Percentiles rank a stretch among this genome's conserved stretches.
Evolutionary conservation across 2,113 vertebrate genomes (phyloP).

Genomic region (Regulus satrapa): DNA sequence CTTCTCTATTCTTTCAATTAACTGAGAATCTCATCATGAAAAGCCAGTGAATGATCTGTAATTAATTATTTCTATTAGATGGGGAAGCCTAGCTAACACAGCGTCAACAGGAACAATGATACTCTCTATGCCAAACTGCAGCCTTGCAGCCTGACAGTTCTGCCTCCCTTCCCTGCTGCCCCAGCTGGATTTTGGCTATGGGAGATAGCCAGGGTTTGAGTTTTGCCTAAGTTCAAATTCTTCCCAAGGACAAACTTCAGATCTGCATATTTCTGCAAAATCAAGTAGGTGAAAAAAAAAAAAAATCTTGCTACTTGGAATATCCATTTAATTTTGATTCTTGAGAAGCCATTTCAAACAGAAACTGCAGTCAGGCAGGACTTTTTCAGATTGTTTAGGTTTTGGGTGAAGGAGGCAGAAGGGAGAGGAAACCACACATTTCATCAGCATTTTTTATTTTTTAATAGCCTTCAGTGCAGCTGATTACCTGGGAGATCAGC

Average conservation of each 20-base stretch:
- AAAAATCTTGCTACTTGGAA: not conserved
- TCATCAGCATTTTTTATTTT: slow-evolving; percentile 46
- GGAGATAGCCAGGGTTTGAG: not conserved
- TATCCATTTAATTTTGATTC: slow-evolving; percentile 5
- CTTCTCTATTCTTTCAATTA: not conserved
- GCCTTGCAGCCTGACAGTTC: not conserved
- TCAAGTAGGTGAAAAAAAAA: not conserved
- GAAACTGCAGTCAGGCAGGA: not conserved
- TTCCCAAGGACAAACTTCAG: not conserved
- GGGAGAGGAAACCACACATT: slow-evolving; percentile 52
- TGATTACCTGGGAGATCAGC: slow-evolving; percentile 21
- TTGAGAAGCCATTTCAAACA: slow-evolving; percentile 24
- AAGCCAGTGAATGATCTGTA: not conserved
- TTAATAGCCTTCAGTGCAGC: slow-evolving; percentile 21
- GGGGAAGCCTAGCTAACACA: not conserved
- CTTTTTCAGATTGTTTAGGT: slow-evolving; percentile 29
- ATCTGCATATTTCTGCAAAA: not conserved
- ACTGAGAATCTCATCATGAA: not conserved
- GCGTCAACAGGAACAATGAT: slow-evolving; percentile 11
- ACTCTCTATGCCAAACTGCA: not conserved
- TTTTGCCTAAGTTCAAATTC: not conserved
- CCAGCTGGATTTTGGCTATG: not conserved
- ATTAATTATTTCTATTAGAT: slow-evolving; percentile 20
- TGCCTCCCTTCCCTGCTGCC: not conserved
- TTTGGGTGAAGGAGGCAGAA: slow-evolving; percentile 21